These are phyloP conservation scores for Chloropsis cyanopogon DNA, from an alignment of 2,113 vertebrate species.

Conservation along the genomic window DNA sequence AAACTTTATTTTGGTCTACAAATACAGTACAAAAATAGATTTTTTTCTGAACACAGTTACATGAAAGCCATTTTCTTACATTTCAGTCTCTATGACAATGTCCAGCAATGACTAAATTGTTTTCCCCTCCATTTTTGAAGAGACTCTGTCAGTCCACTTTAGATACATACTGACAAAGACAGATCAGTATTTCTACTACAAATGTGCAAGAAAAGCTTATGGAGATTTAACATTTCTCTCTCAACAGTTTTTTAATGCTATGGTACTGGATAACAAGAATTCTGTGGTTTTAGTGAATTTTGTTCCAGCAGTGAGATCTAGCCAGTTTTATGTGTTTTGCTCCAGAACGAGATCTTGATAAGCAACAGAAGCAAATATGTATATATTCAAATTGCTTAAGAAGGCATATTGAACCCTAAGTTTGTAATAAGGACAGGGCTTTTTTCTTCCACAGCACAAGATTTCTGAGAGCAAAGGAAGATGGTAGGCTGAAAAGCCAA, in stretches of 20 bases:
- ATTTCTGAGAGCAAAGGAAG: not conserved
- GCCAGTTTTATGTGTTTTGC: not conserved
- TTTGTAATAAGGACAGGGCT: not conserved
- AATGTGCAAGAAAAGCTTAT: not conserved
- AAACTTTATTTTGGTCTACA: constrained; percentile 35
- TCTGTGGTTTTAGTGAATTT: not conserved
- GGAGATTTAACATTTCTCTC: not conserved
- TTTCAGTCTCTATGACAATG: not conserved
- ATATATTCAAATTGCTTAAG: not conserved
- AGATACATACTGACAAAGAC: not conserved
- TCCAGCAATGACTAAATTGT: not conserved
- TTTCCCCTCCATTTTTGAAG: not conserved
- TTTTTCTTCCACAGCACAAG: not conserved
- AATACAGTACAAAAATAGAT: constrained; percentile 61
- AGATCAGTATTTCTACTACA: not conserved
- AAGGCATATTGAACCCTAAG: not conserved
- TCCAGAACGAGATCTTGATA: not conserved
- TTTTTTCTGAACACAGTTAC: constrained; percentile 2
- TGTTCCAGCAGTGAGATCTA: not conserved
- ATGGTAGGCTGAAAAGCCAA: not conserved
- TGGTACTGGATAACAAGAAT: not conserved
- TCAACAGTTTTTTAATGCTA: not conserved
- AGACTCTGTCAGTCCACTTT: not conserved
- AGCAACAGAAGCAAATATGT: not conserved
- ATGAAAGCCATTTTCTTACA: not conserved